Base-by-base conservation (phyloP, 2,888 invertebrate genomes). In the Coelopa pilipes region DNA sequence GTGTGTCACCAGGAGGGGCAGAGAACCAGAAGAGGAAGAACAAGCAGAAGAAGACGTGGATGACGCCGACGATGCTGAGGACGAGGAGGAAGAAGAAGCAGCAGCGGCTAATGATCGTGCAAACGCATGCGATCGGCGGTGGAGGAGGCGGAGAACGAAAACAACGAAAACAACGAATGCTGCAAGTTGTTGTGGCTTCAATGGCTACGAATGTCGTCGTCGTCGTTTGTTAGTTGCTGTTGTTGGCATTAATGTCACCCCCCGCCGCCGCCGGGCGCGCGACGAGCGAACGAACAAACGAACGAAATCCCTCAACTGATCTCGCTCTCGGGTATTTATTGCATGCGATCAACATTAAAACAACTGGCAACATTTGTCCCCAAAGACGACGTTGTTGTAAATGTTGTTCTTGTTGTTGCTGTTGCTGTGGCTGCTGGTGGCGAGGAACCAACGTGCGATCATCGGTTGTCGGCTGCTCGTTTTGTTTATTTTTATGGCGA, bases 321-420 rank as follows among this genome's bases (percentile, higher is more conserved):
- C 57, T 15, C 47, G 19, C 4, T 34, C 34, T 34, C 50, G 59
- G 12, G 59, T 69, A 21, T 69, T 69, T 69, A 69, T 57, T 69
- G 69, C 69, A 69, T 69, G 69, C 69, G 69, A 69, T 69, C 57
- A 59, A 59, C 69, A 69, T 69, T 69, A 65, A 65, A 65, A 65
- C n/a, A 45, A 65, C 65, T 47, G 12, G 47, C 65, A 65, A 46
- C 65, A 46, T 47, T 47, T n/a, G n/a, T n/a, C 11, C n/a, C n/a
- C 62, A 62, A 7, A 2, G 19, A 62, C 19, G 15, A 62, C n/a
- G 1, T 19, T 65, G 62, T 34, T 62, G 34, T 62, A 2, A 10
- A 34, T 65, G 19, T 65, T 65, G 65, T 65, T 65, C 47, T 65
- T 49, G 19, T 65, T 47, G 10, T 17, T 65, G 21, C 46, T 49